Conservation (phyloP, 2,113 vertebrate genomes). For the Pluvianellus socialis region DNA sequence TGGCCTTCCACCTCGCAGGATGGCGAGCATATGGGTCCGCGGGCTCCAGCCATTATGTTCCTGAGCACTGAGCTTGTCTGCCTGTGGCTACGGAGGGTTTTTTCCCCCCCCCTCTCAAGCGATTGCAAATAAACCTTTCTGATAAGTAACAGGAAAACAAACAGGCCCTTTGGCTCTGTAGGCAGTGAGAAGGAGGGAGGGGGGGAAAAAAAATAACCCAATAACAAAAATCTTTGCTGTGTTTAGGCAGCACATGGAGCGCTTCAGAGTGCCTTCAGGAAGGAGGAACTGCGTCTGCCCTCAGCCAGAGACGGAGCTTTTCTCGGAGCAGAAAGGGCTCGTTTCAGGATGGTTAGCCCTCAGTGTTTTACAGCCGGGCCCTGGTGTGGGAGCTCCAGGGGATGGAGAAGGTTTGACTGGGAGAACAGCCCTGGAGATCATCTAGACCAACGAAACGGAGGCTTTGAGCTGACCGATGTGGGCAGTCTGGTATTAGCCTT, state of each 20-base stretch:
- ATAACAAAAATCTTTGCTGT: background rate
- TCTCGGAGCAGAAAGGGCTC: background rate
- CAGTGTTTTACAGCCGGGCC: background rate
- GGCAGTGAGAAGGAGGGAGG: constrained; percentile 18
- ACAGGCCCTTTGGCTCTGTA: constrained; percentile 58
- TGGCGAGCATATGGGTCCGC: constrained; percentile 42
- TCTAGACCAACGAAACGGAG: background rate
- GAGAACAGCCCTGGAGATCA: background rate
- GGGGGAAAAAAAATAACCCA: background rate
- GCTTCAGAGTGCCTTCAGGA: background rate
- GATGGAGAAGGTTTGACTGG: background rate
- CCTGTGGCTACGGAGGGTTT: background rate
- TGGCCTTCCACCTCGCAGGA: constrained; percentile 54
- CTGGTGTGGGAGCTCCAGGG: background rate
- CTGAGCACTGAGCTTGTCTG: constrained; percentile 54
- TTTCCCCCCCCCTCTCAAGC: background rate
- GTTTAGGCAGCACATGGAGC: background rate
- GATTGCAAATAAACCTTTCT: constrained; percentile 58
- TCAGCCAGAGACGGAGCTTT: background rate
- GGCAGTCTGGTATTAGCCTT: background rate
- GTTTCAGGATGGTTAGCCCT: background rate
- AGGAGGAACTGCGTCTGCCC: background rate
- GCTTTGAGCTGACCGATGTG: background rate
- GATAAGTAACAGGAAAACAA: constrained; percentile 65
- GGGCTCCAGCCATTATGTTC: constrained; percentile 54